Base-by-base conservation (phyloP, 92 coral and sea anemone species). In the Palythoa caribaeorum region DNA sequence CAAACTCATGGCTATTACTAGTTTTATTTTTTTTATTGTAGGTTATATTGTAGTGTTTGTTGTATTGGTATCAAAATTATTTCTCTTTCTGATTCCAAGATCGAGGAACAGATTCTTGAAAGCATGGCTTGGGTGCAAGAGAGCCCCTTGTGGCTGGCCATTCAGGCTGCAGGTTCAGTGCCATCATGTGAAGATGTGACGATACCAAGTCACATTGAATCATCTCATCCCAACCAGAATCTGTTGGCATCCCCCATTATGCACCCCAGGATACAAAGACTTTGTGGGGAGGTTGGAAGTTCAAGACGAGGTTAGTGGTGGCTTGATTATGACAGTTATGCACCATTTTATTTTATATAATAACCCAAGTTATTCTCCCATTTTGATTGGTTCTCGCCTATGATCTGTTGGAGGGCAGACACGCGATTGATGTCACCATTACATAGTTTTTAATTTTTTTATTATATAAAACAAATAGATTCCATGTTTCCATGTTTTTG, bases 181-280 rank as follows among this genome's bases (percentile, higher is more conserved):
- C 99, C 98, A 0, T 96, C 99, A 28, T 96, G 99, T 80, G 98
- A 96, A 86, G 99, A 96, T 59, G 99, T 96, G 10, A 91, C 98
- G 0, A 84, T 96, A 15, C 99, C 98, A 13, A 86, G 90, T 65
- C 94, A 94, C 60, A 89, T 92, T n/a, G 99, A 96, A 87, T 62
- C 94, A 1, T 81, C 91, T 0, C 93, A 95, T 38, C 97, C 93
- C 60, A 93, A 90, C 21, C 95, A 92, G 71, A 92, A 91, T 53
- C 91, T 94, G 10, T 84, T 96, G 59, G 93, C 98, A 21, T 96
- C 99, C 3, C 98, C 99, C 6, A 95, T 96, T 52, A 87, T 96
- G 21, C 99, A 96, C 75, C 99, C 99, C 35, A 93, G 99, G 88
- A 96, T 96, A 28, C 98, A 96, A 79, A 90, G 99, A 68, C 95